Evolutionary conservation across 2,797 vertebrate genomes (phyloP).

Genomic region (Bryconaethiops microstoma): DNA sequence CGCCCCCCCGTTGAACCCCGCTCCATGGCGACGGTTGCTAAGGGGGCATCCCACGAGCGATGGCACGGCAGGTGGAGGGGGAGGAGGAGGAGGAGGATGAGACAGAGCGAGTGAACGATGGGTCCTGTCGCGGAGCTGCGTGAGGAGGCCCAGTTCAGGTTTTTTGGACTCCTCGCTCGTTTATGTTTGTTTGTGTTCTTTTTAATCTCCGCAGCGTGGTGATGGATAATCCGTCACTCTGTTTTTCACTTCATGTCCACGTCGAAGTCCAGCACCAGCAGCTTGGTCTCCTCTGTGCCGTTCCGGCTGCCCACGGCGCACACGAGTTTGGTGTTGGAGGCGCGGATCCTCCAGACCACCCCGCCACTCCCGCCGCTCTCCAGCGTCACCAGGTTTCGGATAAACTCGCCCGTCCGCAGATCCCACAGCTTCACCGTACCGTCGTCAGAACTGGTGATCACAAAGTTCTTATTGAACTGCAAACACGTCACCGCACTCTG

Average conservation of each 20-base stretch:
- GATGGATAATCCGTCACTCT: slow-evolving; percentile 38
- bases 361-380: slow-evolving; percentile 99
- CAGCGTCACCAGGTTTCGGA: slow-evolving; percentile 98
- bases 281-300: slow-evolving; percentile 99
- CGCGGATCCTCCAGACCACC: slow-evolving; percentile 98
- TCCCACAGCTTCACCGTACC: slow-evolving; percentile 99
- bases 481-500: slow-evolving; percentile 99
- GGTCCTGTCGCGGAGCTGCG: slow-evolving; percentile 48
- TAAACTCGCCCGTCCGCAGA: slow-evolving; percentile 99
- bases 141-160: slow-evolving; percentile 35
- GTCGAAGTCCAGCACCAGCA: slow-evolving; percentile 99
- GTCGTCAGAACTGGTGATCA: slow-evolving; percentile 99
- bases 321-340: slow-evolving; percentile 99
- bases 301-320: slow-evolving; percentile 98
- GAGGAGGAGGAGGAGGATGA: slow-evolving; percentile 64
- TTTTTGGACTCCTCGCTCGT: slow-evolving; percentile 40
- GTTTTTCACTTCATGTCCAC: slow-evolving; percentile 97
- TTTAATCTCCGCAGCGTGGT: slow-evolving; percentile 37
- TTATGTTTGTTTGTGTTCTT: neutral
- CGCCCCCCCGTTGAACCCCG: slow-evolving; percentile 28
- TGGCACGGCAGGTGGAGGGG: slow-evolving; percentile 45
- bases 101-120: slow-evolving; percentile 52
- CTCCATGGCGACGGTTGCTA: slow-evolving; percentile 49
- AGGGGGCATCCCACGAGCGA: slow-evolving; percentile 31
- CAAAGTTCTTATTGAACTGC: slow-evolving; percentile 99